These are phyloP conservation scores for Cheilosia impressa DNA, from an alignment of 2,888 invertebrate genomes.

Conservation along the genomic window DNA sequence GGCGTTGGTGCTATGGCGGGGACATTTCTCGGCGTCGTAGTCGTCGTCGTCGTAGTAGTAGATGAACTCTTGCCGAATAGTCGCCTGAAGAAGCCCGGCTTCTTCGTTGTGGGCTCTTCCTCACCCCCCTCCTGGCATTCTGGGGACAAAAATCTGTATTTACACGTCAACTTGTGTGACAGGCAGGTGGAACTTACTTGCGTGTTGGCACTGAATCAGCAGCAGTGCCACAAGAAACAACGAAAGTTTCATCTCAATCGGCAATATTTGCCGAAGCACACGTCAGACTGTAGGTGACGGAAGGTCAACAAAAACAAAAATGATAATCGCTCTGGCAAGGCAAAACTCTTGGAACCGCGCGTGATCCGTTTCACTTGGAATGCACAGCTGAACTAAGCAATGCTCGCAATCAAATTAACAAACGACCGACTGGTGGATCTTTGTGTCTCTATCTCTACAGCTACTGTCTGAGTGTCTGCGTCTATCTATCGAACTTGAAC, in stretches of 20 bases:
- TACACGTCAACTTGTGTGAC: no score
- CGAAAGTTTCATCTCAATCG: constrained; percentile 54
- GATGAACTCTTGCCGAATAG: constrained; percentile 56
- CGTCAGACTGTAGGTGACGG: constrained; percentile 20
- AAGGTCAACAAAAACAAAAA: constrained; percentile 57
- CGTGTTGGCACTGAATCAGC: constrained; percentile 42
- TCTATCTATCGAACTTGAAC: constrained; percentile 62
- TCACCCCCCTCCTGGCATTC: constrained; percentile 47
- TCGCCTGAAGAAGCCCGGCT: constrained; percentile 66
- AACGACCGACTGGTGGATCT: background rate
- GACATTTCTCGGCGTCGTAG: constrained; percentile 42
- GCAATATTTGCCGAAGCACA: constrained; percentile 23
- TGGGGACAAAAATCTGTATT: background rate
- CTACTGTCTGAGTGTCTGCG: no score
- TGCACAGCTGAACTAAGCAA: constrained; percentile 51
- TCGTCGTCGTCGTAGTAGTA: constrained; percentile 46
- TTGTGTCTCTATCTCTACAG: no score
- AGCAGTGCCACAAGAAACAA: constrained; percentile 36
- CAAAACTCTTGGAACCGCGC: constrained; percentile 6
- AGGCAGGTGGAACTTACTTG: constrained; percentile 14
- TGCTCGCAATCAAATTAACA: background rate
- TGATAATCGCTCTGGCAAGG: constrained; percentile 10
- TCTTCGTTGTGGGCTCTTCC: constrained; percentile 65
- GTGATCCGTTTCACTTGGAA: constrained; percentile 54
- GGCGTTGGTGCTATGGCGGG: constrained; percentile 29